phyloP scores from a whole-genome alignment of 2,888 invertebrate species.

The Papilio elwesi region DNA sequence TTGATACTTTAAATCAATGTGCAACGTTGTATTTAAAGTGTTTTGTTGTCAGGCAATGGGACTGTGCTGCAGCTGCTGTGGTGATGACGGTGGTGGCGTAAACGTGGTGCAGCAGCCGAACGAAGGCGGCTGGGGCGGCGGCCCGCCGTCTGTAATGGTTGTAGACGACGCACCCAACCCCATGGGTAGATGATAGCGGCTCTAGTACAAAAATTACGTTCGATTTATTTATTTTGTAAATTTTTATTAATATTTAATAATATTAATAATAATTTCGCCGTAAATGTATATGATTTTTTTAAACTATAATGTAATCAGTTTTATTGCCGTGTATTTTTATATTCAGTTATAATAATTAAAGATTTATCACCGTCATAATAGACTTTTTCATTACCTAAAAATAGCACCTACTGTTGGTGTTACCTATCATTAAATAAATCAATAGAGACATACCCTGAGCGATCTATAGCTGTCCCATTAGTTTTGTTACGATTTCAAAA shows the following conservation, averaged over 20 bases:
- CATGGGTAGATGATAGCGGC: slow-evolving; percentile 53
- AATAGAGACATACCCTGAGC: too few species aligned
- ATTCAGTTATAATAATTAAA: slow-evolving; percentile 16
- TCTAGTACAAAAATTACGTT: background rate
- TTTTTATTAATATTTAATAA: slow-evolving; percentile 4
- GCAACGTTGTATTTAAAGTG: background rate
- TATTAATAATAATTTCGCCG: background rate
- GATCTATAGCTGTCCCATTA: too few species aligned
- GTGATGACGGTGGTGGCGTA: slow-evolving; percentile 51
- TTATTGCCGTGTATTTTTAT: slow-evolving; percentile 1
- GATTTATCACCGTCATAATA: background rate
- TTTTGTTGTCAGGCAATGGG: slow-evolving; percentile 54
- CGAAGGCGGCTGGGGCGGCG: slow-evolving; percentile 28
- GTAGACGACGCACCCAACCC: slow-evolving; percentile 51
- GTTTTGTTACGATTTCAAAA: too few species aligned
- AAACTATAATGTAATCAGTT: too few species aligned
- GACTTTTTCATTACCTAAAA: background rate
- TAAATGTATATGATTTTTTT: background rate
- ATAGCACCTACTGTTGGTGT: too few species aligned
- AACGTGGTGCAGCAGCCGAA: slow-evolving; percentile 53
- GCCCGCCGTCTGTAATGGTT: slow-evolving; percentile 40
- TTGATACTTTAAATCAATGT: too few species aligned
- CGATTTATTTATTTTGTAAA: background rate
- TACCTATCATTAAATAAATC: too few species aligned
- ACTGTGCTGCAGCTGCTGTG: slow-evolving; percentile 56